Conservation (phyloP, 2,888 invertebrate genomes). For the Thymelicus sylvestris region DNA sequence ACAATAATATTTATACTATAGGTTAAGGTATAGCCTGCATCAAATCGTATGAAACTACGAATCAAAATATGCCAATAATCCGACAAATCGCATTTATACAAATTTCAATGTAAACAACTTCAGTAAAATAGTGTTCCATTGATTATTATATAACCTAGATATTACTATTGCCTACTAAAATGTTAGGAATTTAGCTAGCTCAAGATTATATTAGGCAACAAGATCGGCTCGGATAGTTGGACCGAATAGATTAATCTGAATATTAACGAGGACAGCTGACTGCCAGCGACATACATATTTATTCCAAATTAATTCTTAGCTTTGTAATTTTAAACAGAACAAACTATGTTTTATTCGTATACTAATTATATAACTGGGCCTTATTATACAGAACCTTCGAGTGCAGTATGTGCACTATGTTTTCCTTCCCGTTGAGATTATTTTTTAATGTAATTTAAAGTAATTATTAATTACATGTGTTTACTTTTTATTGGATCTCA, state of each 20-base stretch:
- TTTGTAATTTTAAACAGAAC: slow-evolving; percentile 37
- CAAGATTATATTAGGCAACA: slow-evolving; percentile 35
- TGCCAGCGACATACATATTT: slow-evolving; percentile 39
- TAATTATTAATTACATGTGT: background rate
- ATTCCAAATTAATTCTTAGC: slow-evolving; percentile 36
- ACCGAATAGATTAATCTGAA: slow-evolving; percentile 41
- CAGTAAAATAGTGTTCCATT: slow-evolving; percentile 3
- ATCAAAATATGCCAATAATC: slow-evolving; percentile 3
- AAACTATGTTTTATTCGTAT: slow-evolving; percentile 21
- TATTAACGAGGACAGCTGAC: slow-evolving; percentile 38
- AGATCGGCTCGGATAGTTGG: slow-evolving; percentile 22
- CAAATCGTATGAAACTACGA: background rate
- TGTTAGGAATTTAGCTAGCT: slow-evolving; percentile 33
- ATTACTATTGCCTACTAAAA: slow-evolving; percentile 18
- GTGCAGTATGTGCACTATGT: background rate
- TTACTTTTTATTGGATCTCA: no score
- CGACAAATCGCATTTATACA: background rate
- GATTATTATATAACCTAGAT: slow-evolving; percentile 31
- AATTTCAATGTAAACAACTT: slow-evolving; percentile 21
- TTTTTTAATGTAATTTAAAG: background rate
- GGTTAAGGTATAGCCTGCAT: background rate
- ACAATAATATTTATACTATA: no score
- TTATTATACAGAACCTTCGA: background rate
- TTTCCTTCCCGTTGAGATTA: background rate
- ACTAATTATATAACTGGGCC: no score